A percentile compares a stretch with the other conserved stretches of the same genome.
phyloP scores from a whole-genome alignment of 37 sponge, comb jelly and placozoan genomes.

The Cladorhizidae sp. region DNA sequence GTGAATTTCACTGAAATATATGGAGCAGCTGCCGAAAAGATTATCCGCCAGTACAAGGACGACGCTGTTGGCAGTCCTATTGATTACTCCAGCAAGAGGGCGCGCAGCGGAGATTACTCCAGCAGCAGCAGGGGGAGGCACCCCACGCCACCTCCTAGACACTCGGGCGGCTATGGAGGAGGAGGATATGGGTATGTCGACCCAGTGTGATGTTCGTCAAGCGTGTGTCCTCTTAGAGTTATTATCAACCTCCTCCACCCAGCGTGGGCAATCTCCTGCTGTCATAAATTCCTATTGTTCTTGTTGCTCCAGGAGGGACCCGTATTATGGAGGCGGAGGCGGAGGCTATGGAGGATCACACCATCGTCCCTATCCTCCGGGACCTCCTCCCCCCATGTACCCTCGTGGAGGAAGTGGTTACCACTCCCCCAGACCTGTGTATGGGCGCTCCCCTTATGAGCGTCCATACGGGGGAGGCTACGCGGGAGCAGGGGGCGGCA shows the following conservation, averaged over 20 bases:
- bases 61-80: constrained; percentile 60
- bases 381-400: neutral
- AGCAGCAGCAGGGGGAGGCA: constrained; percentile 11
- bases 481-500: neutral
- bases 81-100: constrained; percentile 35
- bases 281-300: no score
- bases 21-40: constrained; percentile 64
- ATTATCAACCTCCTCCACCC: no score
- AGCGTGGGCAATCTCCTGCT: no score
- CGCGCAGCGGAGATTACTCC: constrained; percentile 24
- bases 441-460: constrained; percentile 3
- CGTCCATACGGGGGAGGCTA: constrained; percentile 7
- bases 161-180: neutral
- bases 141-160: neutral
- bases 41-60: constrained; percentile 60
- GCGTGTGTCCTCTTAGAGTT: no score
- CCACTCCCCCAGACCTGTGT: neutral
- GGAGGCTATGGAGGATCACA: neutral
- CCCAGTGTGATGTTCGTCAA: no score
- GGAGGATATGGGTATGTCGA: constrained; percentile 12
- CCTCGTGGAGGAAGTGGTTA: neutral
- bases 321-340: neutral
- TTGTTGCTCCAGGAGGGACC: neutral
- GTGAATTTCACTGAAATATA: constrained; percentile 61
- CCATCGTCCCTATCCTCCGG: constrained; percentile 8